Base-by-base conservation (phyloP, 2,113 vertebrate genomes). In the Clarias gariepinus region DNA sequence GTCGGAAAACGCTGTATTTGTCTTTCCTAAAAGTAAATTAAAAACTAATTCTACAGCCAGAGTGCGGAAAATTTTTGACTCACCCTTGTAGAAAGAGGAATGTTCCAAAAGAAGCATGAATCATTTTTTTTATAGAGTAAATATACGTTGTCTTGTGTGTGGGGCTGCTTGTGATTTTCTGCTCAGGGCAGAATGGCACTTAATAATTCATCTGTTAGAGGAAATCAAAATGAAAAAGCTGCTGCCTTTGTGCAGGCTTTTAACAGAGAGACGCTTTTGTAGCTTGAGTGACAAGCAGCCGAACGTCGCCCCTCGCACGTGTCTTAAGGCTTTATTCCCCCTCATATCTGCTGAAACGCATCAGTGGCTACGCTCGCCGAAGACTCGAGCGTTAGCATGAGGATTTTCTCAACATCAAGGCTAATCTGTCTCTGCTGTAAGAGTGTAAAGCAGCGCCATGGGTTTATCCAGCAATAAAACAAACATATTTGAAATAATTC, bases 151-250 rank as follows among this genome's bases (percentile, higher is more conserved):
- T 57, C 81, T 23, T 12, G 71, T 77, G 77, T 81, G 69, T 52
- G 41, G 71, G 79, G 63, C 61, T 79, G 33, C 79, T 78, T 81
- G 53, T 77, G 53, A 63, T 87, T 76, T 87, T 41, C 57, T 25
- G 28, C 79, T 86, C 55, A 64, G 81, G 77, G 78, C 84, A 86
- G 76, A 41, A 69, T 79, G 76, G 74, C 61, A 68, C 85, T 90
- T 81, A 88, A 88, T 90, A 81, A 90, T 90, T 90, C 28, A 90
- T 86, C 68, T 64, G 64, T 81, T 83, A 61, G 68, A 52, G 41
- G 68, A 77, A 86, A 73, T 73, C 47, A 30, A 13, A 53, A 83
- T 87, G 58, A 63, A 82, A 63, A 79, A 87, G 21, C 53, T 79
- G 23, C 53, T 80, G 71, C 74, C 3, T 69, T 83, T 81, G 86